Base-by-base conservation (phyloP, 1,140 invertebrate genomes). In the Listronotus oregonensis region DNA sequence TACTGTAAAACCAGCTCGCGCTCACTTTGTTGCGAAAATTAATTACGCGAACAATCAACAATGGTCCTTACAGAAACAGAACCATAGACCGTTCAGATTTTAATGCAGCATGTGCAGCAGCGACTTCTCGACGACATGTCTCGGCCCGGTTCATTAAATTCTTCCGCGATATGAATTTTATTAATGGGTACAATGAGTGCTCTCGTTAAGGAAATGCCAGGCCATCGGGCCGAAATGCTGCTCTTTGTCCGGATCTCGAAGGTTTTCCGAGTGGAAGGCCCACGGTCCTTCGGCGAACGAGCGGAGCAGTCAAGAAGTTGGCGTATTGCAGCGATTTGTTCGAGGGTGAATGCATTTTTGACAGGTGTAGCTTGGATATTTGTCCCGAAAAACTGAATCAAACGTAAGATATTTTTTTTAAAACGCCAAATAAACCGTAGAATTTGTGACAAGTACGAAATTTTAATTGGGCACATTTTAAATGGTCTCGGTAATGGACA, bases 121-220 rank as follows among this genome's bases (percentile, higher is more conserved):
- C 54, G 54, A 57, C 40, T 57, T 57, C 42, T 61, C 59, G 60
- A 67, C 65, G 58, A 67, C 65, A 57, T 57, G 39, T 43, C 54
- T 27, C 54, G 50, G 55, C 18, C 55, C 58, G 52, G 61, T 47
- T 63, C 69, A 63, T 70, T 70, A 70, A 70, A 70, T 70, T 70
- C 67, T 70, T 70, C 69, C 69, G 57, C 58, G 52, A 68, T 67
- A 70, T 70, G 69, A 70, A 60, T 67, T 70, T 52, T 67, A 70
- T 70, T 70, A 70, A 70, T 70, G 69, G 66, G 56, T 52, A 70
- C 69, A 68, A 70, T 65, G 56, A 68, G 52, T 47, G 44, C 57
- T 37, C 57, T 60, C 57, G 57, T 60, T 60, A 60, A 60, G 57
- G 47, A 60, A 60, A 47, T 50, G 44, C 44, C 57, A 27, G 43